phyloP scores from a whole-genome alignment of 2,888 invertebrate species.

The Hirtodrosophila trivittata region DNA sequence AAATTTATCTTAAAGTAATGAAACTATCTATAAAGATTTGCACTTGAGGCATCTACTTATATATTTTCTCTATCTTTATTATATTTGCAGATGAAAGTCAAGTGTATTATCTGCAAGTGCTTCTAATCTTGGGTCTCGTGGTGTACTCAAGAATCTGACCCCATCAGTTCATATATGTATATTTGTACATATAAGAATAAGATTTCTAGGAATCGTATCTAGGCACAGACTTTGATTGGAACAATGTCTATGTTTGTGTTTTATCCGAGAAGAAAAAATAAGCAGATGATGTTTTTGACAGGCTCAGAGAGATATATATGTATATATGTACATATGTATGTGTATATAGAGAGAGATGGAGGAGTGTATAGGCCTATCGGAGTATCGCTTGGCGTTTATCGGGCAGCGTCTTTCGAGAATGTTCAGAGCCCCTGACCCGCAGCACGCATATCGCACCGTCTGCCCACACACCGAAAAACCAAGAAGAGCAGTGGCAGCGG shows the following conservation, averaged over 20 bases:
- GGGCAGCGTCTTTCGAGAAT: slow-evolving; percentile 15
- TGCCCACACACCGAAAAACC: not conserved
- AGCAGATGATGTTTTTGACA: not conserved
- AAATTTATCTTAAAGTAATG: no score
- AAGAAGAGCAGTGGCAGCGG: slow-evolving; percentile 11
- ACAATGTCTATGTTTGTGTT: not conserved
- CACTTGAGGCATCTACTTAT: no score
- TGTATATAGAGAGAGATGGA: no score
- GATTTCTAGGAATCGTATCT: not conserved
- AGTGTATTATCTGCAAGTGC: no score
- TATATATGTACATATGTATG: no score
- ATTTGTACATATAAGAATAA: not conserved
- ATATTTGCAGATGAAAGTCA: no score
- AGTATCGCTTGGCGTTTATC: slow-evolving; percentile 22
- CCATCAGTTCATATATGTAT: no score
- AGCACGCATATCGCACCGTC: slow-evolving; percentile 25
- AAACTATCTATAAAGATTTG: no score
- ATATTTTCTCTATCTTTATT: no score
- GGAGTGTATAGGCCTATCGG: slow-evolving; percentile 12
- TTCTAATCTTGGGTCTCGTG: no score
- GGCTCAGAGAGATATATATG: slow-evolving; percentile 3
- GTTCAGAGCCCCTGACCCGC: slow-evolving; percentile 34
- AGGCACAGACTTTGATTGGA: not conserved
- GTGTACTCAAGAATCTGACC: no score
- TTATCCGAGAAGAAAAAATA: not conserved